Evolutionary conservation across 2,888 invertebrate species (phyloP).

Genomic region (Polydrusus pterygomalis): DNA sequence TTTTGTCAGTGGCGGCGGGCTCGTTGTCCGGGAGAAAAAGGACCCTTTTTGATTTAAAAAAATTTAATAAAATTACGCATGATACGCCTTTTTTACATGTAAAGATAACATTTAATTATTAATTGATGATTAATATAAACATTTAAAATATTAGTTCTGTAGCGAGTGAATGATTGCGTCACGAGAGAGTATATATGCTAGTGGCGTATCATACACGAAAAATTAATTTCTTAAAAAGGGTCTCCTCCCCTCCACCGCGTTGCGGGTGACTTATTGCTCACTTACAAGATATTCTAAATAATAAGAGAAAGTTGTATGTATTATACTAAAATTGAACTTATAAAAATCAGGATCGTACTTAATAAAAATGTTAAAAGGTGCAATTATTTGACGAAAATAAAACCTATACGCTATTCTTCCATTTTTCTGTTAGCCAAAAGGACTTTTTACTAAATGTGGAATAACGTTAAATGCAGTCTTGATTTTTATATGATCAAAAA

Average conservation of each 20-base stretch:
- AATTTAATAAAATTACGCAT: background rate
- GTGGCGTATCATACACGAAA: constrained; percentile 44
- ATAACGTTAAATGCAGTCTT: background rate
- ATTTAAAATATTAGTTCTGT: background rate
- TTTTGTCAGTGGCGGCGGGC: constrained; percentile 70
- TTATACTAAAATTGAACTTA: constrained; percentile 63
- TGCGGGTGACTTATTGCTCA: constrained; percentile 72
- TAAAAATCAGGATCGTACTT: constrained; percentile 9
- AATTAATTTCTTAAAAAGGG: constrained; percentile 53
- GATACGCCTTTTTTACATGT: constrained; percentile 17
- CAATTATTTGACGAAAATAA: too few species aligned
- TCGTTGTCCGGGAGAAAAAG: constrained; percentile 66
- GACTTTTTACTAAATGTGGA: background rate
- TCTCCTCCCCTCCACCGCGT: constrained; percentile 64
- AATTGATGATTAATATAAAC: background rate
- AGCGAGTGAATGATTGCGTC: constrained; percentile 4
- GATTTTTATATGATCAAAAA: constrained; percentile 20
- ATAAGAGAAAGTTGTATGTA: constrained; percentile 72
- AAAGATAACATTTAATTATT: background rate
- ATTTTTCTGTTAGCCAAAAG: background rate
- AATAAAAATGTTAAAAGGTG: background rate
- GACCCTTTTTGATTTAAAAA: constrained; percentile 12
- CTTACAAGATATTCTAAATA: constrained; percentile 72
- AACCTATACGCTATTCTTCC: too few species aligned
- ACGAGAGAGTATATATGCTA: constrained; percentile 11